Evolutionary conservation across 2,113 vertebrate genomes (phyloP), one percentile per base, ranked within the genome.

Genomic region (Marcusenius ussheri): DNA sequence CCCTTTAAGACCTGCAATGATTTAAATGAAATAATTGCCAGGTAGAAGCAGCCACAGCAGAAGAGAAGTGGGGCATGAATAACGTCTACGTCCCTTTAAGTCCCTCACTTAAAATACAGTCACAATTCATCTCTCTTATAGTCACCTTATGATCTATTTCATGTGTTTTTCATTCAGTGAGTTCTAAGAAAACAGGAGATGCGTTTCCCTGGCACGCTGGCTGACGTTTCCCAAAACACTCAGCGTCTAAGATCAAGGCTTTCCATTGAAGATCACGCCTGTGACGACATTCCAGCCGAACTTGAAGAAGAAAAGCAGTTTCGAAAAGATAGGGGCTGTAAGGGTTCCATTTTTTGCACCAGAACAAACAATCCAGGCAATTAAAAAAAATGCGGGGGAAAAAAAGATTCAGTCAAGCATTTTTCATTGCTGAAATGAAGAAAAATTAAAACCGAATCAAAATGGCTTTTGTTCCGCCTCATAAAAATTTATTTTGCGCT

Each of bases 401-500:
- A 80, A 77, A 80, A 19, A 80, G 74, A 80, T 19, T 42, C 74
- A 80, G 74, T 80, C 74, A 42, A 39, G 15, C 74, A 80, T 80
- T 80, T 42, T 88, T 77, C 58, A 21, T 88, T 77, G 62, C 42
- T 70, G 4, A 39, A 83, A 27, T 50, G 70, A 47, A 15, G 70
- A 13, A 17, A 77, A 77, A 80, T 80, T 80, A 42, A 50, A 53
- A 80, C 19, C 46, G 45, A 77, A 88, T 53, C 35, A 15, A 51
- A 88, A 85, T 5, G 6, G 15, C 6, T 66, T 85, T 70, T 91
- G 84, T 56, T 46, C 85, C 53, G 39, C 74, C 90, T 35, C 84
- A 4, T 66, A 90, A 91, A 83, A 77, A 90, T 35, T 53, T 88
- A 58, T 53, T 88, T 88, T 91, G 90, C 87, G 90, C 19, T 47